Evolutionary conservation across 1,140 invertebrate genomes (phyloP).

Genomic region (Onthophagus taurus): DNA sequence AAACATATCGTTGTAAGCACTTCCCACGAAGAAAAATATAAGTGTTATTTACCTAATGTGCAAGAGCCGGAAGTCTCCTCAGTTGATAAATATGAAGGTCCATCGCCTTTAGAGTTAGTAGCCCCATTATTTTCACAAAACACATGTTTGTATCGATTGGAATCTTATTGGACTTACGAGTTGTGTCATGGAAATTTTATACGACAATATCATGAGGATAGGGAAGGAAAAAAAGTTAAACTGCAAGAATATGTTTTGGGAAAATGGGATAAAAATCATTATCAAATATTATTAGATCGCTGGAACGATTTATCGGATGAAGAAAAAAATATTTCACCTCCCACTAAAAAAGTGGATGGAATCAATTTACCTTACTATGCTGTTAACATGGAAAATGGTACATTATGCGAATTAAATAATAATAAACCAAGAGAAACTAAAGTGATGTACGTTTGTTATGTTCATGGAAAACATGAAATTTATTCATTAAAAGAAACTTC

Average conservation of each 20-base stretch:
- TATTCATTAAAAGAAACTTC: slow-evolving; percentile 88
- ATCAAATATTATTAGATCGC: slow-evolving; percentile 41
- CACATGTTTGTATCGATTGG: slow-evolving; percentile 76
- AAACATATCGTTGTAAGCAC: slow-evolving; percentile 50
- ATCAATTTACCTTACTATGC: slow-evolving; percentile 75
- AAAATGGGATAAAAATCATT: slow-evolving; percentile 51
- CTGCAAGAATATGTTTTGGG: slow-evolving; percentile 77
- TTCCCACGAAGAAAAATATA: slow-evolving; percentile 58
- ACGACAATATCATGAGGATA: slow-evolving; percentile 90
- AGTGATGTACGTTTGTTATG: slow-evolving; percentile 78
- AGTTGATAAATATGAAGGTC: slow-evolving; percentile 54
- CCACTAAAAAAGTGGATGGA: slow-evolving; percentile 74
- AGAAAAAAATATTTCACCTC: slow-evolving; percentile 42
- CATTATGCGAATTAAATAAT: slow-evolving; percentile 83
- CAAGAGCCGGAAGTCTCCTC: slow-evolving; percentile 45
- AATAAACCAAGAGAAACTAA: slow-evolving; percentile 68
- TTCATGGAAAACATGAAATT: slow-evolving; percentile 80
- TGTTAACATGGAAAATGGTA: slow-evolving; percentile 71
- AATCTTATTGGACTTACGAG: slow-evolving; percentile 96
- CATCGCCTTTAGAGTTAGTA: slow-evolving; percentile 67
- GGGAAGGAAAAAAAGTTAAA: slow-evolving; percentile 74
- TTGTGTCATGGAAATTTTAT: slow-evolving; percentile 87
- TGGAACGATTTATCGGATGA: slow-evolving; percentile 43
- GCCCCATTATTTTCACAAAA: slow-evolving; percentile 61
- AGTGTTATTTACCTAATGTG: slow-evolving; percentile 65